Evolutionary conservation across 2,113 vertebrate species (phyloP), one percentile per base, ranked within the genome.

Genomic region (Neolamprologus variostigma): DNA sequence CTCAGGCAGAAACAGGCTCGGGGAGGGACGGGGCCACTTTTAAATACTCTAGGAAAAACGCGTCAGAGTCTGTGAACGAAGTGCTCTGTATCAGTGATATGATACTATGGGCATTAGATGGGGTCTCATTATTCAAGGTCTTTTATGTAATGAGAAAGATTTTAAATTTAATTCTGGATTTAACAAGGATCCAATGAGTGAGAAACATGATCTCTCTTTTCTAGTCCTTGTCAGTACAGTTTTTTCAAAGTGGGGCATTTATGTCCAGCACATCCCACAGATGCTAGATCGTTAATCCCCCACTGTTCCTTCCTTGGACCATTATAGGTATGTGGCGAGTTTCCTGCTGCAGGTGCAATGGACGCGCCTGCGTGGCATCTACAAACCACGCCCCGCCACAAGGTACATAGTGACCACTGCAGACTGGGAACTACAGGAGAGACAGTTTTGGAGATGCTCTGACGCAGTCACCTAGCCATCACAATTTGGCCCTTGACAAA

Each of bases 1-100:
- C 0, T 54, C 53, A 7, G n/a, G n/a, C 53, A 54, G 53, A 55
- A 54, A 54, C 6, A 12, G 51, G 19, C 19, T 53, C 1, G 0
- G 9, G 50, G 50, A n/a, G 50, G 50, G 50, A 3, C 50, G 2
- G 19, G 50, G 19, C 50, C 19, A 21, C 53, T 23, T 54, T 54
- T 12, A 54, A 54, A 53, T 53, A 53, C 51, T 21, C 51, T 54
- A 54, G n/a, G 51, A 54, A 21, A 21, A 21, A 54, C 9, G n/a
- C n/a, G n/a, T n/a, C n/a, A n/a, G n/a, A 54, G n/a, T 3, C n/a
- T 54, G 51, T 21, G n/a, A 54, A 7, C 3, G 0, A 21, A 54
- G 53, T 23, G 53, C n/a, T 54, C n/a, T 54, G 7, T 33, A 7
- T 7, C 50, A 2, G 51, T 53, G 19, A 53, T 53, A 10, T 53